Evolutionary conservation across 1,140 invertebrate genomes (phyloP), one percentile per base, ranked within the genome.

Genomic region (Atta colombica): DNA sequence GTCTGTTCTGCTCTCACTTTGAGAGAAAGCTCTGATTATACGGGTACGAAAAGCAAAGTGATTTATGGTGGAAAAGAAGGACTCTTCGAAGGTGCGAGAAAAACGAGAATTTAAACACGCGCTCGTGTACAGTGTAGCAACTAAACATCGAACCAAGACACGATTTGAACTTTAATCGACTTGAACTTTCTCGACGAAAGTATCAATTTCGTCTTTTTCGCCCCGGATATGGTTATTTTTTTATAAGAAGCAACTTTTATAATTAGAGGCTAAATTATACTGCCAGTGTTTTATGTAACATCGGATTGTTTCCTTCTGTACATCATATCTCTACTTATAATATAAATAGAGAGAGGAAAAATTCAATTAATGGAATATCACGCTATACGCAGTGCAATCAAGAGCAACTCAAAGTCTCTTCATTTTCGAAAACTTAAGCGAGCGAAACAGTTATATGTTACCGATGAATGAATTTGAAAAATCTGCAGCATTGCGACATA

Each of bases 61-160:
- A 84, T 84, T 84, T 75, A 75, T 53, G 49, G 51, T 3, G 35
- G 53, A 81, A 80, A 81, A 53, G 49, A 81, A 71, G 21, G 3
- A 7, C 35, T 61, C 12, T 10, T 35, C 39, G 39, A 25, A 28
- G 80, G 63, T 31, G 39, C 18, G 58, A 31, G 69, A 75, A 51
- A 74, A 84, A 63, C 69, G 18, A n/a, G 14, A 74, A n/a, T 25
- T 68, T 61, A 63, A 25, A 84, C 18, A 3, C 21, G 18, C n/a
- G 3, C 35, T 5, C 51, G 66, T 71, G 66, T 81, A 49, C 10
- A 35, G 18, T 35, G 55, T 35, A 61, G 28, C 35, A 49, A 35
- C 71, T n/a, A 31, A 21, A 18, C 35, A 45, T 60, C 39, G 39
- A 74, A 74, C 16, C 12, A 14, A 25, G 25, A 35, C 53, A 45